Base-by-base conservation (phyloP, 2,113 vertebrate genomes). In the Seriola dumerili region DNA sequence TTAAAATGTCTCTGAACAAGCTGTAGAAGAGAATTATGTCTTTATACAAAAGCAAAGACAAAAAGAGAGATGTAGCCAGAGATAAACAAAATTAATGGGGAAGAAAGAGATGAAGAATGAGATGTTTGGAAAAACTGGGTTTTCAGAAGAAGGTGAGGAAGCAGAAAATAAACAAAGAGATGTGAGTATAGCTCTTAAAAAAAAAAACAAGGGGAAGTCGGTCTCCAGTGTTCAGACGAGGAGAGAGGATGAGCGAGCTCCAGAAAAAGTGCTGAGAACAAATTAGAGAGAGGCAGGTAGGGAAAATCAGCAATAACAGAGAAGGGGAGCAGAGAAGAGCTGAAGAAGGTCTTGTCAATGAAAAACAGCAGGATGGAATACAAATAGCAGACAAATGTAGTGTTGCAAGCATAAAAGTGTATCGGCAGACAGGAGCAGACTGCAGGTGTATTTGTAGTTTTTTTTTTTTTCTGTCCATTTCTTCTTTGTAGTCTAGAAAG, bases 221-320 rank as follows among this genome's bases (percentile, higher is more conserved):
- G 69, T 66, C 46, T 16, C 23, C 34, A 34, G 46, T n/a, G 40
- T 72, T 70, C 3, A 85, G 69, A 69, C 0, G 6, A 40, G 52
- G 23, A 14, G 23, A 69, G 70, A n/a, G 46, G 68, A 67, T 38
- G 77, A 70, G 12, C 8, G 14, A 62, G 67, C 17, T 21, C 64
- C 46, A 71, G 59, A 50, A 79, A 79, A 77, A 80, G 65, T 70
- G 58, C 58, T 66, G 63, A 87, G 62, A 87, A 80, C 58, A 78
- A 86, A 81, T 32, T 19, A 64, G 69, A 71, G 21, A 44, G n/a
- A 52, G 44, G 48, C 34, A 38, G 42, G 46, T 34, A 29, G 29
- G 58, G 19, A 54, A 72, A 78, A 69, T 70, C 52, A 34, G 68
- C 68, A 70, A 73, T 73, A 48, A 64, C n/a, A 85, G 25, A 63